phyloP scores from a whole-genome alignment of 2,797 vertebrate genomes.

The Crocodylus rhombifer region DNA sequence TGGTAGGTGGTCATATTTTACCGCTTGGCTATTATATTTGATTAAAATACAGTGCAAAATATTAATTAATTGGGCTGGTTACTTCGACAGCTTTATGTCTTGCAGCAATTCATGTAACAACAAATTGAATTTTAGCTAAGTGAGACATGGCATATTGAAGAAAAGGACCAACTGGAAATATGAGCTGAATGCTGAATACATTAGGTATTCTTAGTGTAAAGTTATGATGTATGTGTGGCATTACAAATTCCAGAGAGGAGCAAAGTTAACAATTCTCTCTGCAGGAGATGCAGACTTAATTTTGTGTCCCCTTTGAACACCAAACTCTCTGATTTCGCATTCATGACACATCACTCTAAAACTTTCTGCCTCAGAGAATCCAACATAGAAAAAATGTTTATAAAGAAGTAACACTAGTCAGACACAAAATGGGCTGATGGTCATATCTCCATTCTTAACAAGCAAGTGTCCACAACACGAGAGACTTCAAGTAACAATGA shows the following conservation, averaged over 20 bases:
- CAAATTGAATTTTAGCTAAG: conserved; percentile 69
- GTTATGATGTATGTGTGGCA: conserved; percentile 26
- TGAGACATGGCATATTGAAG: conserved; percentile 2
- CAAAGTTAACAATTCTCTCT: conserved; percentile 21
- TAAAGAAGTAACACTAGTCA: conserved; percentile 31
- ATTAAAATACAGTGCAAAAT: conserved; percentile 62
- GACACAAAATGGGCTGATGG: conserved; percentile 15
- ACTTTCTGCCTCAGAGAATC: neutral
- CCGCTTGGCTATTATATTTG: conserved; percentile 37
- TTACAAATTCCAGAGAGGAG: conserved; percentile 33
- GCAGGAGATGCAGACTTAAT: conserved; percentile 30
- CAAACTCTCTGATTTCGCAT: conserved; percentile 48
- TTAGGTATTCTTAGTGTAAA: conserved; percentile 30
- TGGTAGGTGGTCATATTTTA: conserved; percentile 38
- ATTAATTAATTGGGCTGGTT: conserved; percentile 68
- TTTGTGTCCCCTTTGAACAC: conserved; percentile 53
- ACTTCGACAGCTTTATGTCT: conserved; percentile 60
- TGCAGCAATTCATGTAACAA: conserved; percentile 69
- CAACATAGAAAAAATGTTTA: conserved; percentile 48
- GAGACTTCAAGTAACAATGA: conserved; percentile 49
- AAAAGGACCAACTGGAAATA: conserved; percentile 40
- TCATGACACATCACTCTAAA: conserved; percentile 23
- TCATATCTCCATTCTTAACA: conserved; percentile 39
- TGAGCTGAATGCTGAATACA: neutral
- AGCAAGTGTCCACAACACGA: neutral